phyloP scores from a whole-genome alignment of 2,113 vertebrate species.

The Mirza zaza region DNA sequence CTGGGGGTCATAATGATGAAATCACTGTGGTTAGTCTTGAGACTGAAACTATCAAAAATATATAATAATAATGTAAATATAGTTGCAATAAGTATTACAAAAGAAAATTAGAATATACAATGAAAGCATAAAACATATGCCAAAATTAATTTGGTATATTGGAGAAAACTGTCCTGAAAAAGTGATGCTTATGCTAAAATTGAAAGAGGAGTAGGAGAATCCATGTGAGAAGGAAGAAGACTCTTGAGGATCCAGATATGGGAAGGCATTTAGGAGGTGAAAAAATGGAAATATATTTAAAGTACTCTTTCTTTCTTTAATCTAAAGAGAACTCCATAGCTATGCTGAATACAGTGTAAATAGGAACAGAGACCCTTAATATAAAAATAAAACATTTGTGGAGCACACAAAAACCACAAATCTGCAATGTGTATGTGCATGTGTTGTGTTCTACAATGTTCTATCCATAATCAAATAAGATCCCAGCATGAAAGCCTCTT shows the following conservation, averaged over 20 bases:
- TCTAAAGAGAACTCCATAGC: not conserved
- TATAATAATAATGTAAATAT: not conserved
- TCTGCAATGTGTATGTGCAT: not conserved
- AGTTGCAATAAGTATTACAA: not conserved
- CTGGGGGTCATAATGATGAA: not conserved
- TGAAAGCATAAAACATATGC: not conserved
- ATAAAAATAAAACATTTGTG: not conserved
- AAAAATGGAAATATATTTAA: not conserved
- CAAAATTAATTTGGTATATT: not conserved
- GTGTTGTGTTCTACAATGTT: not conserved
- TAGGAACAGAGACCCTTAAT: not conserved
- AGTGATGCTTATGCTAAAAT: not conserved
- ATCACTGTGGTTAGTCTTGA: not conserved
- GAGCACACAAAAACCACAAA: not conserved
- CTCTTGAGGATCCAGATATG: not conserved
- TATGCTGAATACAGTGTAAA: not conserved
- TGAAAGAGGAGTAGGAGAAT: not conserved
- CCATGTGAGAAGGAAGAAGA: not conserved
- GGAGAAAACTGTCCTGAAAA: not conserved
- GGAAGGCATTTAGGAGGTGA: not conserved
- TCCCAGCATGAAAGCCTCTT: not conserved
- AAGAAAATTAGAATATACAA: not conserved
- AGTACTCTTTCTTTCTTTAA: not conserved
- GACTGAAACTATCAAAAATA: not conserved
- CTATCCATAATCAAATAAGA: not conserved